A percentile compares a stretch with the other conserved stretches of the same genome.
phyloP scores from a whole-genome alignment of 2,797 vertebrate genomes.

The Hirundo rustica region DNA sequence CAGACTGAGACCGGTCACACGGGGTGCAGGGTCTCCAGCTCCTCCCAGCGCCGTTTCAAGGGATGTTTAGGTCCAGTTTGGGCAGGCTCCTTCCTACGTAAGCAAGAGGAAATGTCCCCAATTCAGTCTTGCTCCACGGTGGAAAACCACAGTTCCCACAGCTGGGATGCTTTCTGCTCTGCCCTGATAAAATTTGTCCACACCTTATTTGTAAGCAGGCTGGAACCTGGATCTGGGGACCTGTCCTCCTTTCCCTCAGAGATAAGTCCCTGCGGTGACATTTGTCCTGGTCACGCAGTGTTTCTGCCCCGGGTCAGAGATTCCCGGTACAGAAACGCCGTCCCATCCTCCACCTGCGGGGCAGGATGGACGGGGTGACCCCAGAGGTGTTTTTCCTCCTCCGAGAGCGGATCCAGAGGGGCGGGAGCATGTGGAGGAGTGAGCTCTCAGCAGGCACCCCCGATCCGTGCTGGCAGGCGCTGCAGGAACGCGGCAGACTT shows the following conservation, averaged over 20 bases:
- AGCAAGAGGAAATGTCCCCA: neutral
- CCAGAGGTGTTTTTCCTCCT: neutral
- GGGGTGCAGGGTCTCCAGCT: neutral
- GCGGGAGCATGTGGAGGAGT: neutral
- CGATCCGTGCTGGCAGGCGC: neutral
- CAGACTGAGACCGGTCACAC: neutral
- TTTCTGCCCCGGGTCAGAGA: neutral
- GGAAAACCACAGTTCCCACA: rapidly evolving
- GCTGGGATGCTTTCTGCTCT: conserved; percentile 22
- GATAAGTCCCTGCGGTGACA: neutral
- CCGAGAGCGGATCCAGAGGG: neutral
- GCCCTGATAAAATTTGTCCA: neutral
- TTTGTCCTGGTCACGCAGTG: neutral
- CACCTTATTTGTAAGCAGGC: neutral
- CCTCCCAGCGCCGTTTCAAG: neutral
- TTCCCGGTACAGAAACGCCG: neutral
- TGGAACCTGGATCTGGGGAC: neutral
- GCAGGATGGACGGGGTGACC: neutral
- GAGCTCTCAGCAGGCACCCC: neutral
- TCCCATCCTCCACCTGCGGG: neutral
- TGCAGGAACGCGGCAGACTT: conserved; percentile 12
- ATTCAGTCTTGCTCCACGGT: rapidly evolving
- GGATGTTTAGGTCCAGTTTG: neutral
- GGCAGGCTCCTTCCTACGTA: rapidly evolving
- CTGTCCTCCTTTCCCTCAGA: neutral